Percentiles rank a stretch among this genome's conserved stretches.
Conservation (phyloP, 2,888 invertebrate species). For the Xestia ashworthii region DNA sequence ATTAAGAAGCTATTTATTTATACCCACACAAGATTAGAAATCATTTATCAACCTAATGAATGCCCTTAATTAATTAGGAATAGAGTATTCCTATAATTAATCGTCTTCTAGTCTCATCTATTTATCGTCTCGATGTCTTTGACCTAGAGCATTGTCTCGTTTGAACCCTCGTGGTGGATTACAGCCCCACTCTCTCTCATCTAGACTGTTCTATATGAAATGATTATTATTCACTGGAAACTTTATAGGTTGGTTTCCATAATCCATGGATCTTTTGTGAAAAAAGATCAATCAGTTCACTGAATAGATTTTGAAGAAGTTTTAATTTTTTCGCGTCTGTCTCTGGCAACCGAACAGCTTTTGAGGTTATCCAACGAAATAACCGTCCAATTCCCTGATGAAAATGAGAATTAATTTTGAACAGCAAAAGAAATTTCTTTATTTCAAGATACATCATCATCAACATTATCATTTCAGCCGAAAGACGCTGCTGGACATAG, state of each 20-base stretch:
- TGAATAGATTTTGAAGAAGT: no score
- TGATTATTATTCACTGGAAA: no score
- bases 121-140: conserved; percentile 19
- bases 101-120: conserved; percentile 5
- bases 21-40: conserved; percentile 34
- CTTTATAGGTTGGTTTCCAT: background rate
- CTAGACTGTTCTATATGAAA: no score
- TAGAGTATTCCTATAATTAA: conserved; percentile 5
- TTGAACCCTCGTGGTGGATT: background rate
- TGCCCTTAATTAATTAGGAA: conserved; percentile 34
- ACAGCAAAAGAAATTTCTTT: no score
- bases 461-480: no score
- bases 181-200: background rate
- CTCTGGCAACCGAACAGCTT: background rate
- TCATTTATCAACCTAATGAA: conserved; percentile 49
- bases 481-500: no score
- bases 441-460: no score
- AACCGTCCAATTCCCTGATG: no score
- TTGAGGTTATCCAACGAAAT: no score
- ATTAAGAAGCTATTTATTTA: conserved; percentile 46
- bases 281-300: background rate
- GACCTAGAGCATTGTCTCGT: conserved; percentile 5
- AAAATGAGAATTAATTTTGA: no score
- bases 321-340: background rate
- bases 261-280: background rate